Conservation (phyloP, 1,140 invertebrate species). For the Monochamus saltuarius region DNA sequence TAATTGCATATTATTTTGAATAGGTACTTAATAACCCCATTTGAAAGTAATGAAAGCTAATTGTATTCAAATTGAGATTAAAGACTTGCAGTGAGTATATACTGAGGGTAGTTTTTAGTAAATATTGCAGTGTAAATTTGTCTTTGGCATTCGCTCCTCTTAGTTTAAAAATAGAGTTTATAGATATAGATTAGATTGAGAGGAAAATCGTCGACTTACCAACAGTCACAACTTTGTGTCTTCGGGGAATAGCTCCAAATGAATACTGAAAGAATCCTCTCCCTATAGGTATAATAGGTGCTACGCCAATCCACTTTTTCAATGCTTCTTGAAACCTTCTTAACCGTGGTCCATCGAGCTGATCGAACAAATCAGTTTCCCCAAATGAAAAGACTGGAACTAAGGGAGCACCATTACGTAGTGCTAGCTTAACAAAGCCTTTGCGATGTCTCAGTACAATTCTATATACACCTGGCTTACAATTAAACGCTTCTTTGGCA, state of each 20-base stretch:
- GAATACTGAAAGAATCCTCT: conserved; percentile 87
- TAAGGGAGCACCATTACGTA: conserved; percentile 74
- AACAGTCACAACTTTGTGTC: conserved; percentile 77
- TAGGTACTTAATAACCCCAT: too few relatives aligned
- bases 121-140: too few relatives aligned
- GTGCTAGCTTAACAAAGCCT: conserved; percentile 79
- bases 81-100: too few relatives aligned
- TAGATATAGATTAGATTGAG: too few relatives aligned
- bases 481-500: conserved; percentile 75
- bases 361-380: conserved; percentile 87
- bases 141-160: too few relatives aligned
- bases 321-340: conserved; percentile 69
- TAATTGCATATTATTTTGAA: too few relatives aligned
- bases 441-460: conserved; percentile 70
- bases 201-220: conserved; percentile 66
- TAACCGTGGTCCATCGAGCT: conserved; percentile 70
- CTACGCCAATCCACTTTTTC: conserved; percentile 70
- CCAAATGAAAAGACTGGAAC: conserved; percentile 92
- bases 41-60: too few relatives aligned
- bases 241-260: conserved; percentile 80
- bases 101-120: too few relatives aligned
- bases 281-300: conserved; percentile 78
- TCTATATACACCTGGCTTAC: conserved; percentile 69
- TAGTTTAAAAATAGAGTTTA: too few relatives aligned
- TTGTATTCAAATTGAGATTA: too few relatives aligned